Conservation (phyloP, 2,113 vertebrate genomes). For the Bambusicola thoracicus region DNA sequence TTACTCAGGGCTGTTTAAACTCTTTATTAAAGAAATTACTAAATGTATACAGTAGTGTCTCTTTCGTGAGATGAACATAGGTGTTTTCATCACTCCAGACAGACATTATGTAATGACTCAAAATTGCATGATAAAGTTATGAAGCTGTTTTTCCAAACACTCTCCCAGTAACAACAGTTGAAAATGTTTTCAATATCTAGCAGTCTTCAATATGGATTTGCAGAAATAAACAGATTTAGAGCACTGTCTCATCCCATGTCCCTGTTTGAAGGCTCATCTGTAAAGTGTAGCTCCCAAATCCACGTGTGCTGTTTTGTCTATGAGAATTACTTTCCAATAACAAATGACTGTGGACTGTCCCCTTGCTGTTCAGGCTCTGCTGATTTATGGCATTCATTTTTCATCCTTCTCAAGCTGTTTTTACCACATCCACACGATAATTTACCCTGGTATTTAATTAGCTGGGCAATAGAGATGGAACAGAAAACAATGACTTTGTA, state of each 20-base stretch:
- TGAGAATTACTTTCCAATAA: not conserved
- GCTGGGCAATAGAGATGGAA: not conserved
- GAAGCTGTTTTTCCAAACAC: not conserved
- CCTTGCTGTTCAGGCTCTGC: not conserved
- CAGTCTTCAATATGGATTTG: not conserved
- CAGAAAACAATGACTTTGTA: not conserved
- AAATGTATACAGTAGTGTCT: not conserved
- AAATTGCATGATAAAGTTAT: not conserved
- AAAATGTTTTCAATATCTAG: not conserved
- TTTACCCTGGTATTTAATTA: not conserved
- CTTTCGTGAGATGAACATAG: not conserved
- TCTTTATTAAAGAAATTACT: constrained; percentile 40
- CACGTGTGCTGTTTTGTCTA: not conserved
- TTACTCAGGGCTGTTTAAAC: constrained; percentile 23
- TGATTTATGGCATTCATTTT: not conserved
- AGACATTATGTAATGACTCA: not conserved
- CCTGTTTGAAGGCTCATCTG: not conserved
- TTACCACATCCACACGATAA: not conserved
- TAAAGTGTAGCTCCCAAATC: not conserved
- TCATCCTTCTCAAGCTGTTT: not conserved
- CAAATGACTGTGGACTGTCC: not conserved
- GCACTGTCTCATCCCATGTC: not conserved
- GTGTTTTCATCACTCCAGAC: not conserved
- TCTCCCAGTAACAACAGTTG: not conserved
- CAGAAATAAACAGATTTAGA: not conserved